Evolutionary conservation across 2,888 invertebrate genomes (phyloP).

Genomic region (Caenorhabditis sp.): DNA sequence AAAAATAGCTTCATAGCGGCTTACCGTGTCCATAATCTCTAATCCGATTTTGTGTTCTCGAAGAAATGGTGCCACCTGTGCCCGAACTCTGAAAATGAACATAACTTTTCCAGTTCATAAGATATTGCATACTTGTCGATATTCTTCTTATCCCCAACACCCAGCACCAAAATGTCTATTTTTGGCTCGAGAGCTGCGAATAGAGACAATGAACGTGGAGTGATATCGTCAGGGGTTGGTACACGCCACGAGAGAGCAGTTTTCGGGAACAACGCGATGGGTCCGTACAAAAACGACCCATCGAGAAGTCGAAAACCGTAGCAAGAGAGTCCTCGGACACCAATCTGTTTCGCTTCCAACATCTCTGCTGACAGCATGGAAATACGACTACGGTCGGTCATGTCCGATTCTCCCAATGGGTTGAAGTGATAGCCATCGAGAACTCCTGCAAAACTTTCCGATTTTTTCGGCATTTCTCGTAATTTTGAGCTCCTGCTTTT

Average conservation of each 20-base stretch:
- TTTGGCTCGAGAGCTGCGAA: conserved; percentile 92
- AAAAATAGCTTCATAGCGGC: neutral
- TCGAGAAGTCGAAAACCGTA: conserved; percentile 81
- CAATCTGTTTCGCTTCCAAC: conserved; percentile 77
- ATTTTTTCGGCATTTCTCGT: neutral
- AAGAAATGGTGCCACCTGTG: conserved; percentile 79
- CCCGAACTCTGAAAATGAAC: conserved; percentile 59
- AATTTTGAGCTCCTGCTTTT: conserved; percentile 59
- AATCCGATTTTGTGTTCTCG: conserved; percentile 87
- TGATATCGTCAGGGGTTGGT: conserved; percentile 87
- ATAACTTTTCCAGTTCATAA: too few relatives aligned
- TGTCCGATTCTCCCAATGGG: conserved; percentile 78
- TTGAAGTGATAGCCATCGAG: conserved; percentile 74
- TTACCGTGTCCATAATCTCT: conserved; percentile 89
- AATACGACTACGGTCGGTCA: conserved; percentile 76
- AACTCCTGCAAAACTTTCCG: conserved; percentile 58
- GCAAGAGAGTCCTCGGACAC: conserved; percentile 77
- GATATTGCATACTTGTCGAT: conserved; percentile 72
- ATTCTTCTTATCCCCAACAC: conserved; percentile 83
- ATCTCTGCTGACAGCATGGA: conserved; percentile 78
- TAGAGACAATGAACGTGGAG: conserved; percentile 89
- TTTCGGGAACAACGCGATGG: conserved; percentile 82
- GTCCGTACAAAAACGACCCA: conserved; percentile 80
- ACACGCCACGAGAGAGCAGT: conserved; percentile 82
- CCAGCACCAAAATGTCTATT: conserved; percentile 86